Percentiles rank a stretch among this genome's conserved stretches.
phyloP scores from a whole-genome alignment of 1,140 invertebrate genomes.

The Hetaerina americana region DNA sequence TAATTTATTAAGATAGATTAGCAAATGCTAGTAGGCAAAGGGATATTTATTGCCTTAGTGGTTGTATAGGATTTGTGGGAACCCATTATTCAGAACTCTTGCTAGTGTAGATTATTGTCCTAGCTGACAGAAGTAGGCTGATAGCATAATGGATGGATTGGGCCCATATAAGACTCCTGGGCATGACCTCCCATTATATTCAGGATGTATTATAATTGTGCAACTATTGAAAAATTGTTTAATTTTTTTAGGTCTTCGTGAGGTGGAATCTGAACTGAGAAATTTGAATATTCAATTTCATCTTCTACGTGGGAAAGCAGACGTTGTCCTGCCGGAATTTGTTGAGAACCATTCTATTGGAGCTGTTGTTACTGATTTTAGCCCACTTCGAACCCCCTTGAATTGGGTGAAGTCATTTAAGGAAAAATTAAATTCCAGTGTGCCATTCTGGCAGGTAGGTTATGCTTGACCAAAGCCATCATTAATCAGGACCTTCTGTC shows the following conservation, averaged over 20 bases:
- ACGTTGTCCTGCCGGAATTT: conserved; percentile 54
- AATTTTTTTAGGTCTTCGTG: conserved; percentile 42
- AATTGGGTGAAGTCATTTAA: conserved; percentile 59
- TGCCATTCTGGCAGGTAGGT: conserved; percentile 62
- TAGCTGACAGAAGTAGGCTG: too few relatives aligned
- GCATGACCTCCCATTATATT: too few relatives aligned
- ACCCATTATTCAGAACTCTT: too few relatives aligned
- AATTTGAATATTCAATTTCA: conserved; percentile 66
- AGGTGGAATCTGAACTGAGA: conserved; percentile 57
- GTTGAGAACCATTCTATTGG: conserved; percentile 58
- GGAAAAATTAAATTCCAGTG: conserved; percentile 47
- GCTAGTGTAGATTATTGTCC: too few relatives aligned
- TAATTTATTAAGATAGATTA: too few relatives aligned
- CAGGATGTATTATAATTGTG: too few relatives aligned
- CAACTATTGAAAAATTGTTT: not conserved
- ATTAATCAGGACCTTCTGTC: too few relatives aligned
- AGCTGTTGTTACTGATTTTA: conserved; percentile 72
- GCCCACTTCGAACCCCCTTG: conserved; percentile 52
- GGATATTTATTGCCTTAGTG: too few relatives aligned
- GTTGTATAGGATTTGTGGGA: too few relatives aligned
- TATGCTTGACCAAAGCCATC: too few relatives aligned
- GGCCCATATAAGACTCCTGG: conserved; percentile 15
- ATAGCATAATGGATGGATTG: too few relatives aligned
- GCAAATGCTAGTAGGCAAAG: too few relatives aligned
- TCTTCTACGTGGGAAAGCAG: conserved; percentile 58